A percentile compares a stretch with the other conserved stretches of the same genome.
These are phyloP conservation scores for Ophraella communa DNA, from an alignment of 2,888 invertebrate genomes.

Conservation along the genomic window DNA sequence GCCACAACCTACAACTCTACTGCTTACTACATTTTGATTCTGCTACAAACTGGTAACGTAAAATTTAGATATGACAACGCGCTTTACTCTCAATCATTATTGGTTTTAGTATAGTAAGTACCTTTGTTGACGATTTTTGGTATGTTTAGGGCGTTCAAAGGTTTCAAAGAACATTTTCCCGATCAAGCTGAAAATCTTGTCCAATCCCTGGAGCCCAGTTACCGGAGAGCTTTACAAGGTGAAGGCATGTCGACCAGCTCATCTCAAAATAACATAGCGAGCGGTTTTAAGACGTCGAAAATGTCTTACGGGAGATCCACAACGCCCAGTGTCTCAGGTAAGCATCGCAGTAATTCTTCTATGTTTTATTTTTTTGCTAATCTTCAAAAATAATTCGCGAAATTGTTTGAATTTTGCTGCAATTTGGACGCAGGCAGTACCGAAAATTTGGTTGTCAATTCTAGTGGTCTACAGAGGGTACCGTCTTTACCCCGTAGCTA, in stretches of 20 bases:
- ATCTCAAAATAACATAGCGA: constrained; percentile 62
- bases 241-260: constrained; percentile 66
- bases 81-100: no score
- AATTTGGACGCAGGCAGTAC: constrained; percentile 67
- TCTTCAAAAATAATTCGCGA: background rate
- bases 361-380: background rate
- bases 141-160: constrained; percentile 80
- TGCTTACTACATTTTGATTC: no score
- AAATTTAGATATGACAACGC: no score
- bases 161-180: constrained; percentile 88
- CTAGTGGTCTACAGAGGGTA: constrained; percentile 63
- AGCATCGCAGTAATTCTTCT: background rate
- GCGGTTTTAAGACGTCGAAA: constrained; percentile 58
- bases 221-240: constrained; percentile 69
- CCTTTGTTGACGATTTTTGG: background rate
- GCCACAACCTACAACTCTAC: no score
- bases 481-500: constrained; percentile 68
- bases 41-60: no score
- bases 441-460: constrained; percentile 64
- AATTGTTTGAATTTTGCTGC: no score
- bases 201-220: constrained; percentile 79
- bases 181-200: constrained; percentile 87
- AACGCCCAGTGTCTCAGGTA: constrained; percentile 61
- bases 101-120: no score
- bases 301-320: constrained; percentile 54